These are phyloP conservation scores for Sebastes matsubarae DNA, from an alignment of 2,797 vertebrate species.

Conservation along the genomic window DNA sequence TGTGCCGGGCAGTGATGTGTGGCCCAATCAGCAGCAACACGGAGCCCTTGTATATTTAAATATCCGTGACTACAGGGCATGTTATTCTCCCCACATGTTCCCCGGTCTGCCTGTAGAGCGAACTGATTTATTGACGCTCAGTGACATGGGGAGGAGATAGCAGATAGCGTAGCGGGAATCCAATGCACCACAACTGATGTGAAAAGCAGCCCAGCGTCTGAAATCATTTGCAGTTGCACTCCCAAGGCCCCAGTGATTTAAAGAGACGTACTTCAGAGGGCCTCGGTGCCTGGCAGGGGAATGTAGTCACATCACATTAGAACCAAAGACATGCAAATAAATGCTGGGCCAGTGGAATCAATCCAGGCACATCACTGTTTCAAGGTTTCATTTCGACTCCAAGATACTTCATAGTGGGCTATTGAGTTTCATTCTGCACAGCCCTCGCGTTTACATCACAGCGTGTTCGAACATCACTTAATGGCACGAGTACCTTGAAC, in stretches of 20 bases:
- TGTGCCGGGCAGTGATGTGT: slow-evolving; percentile 48
- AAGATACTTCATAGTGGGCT: slow-evolving; percentile 45
- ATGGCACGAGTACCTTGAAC: slow-evolving; percentile 49
- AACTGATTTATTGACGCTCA: slow-evolving; percentile 81
- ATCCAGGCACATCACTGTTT: slow-evolving; percentile 66
- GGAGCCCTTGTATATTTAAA: slow-evolving; percentile 73
- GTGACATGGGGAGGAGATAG: slow-evolving; percentile 73
- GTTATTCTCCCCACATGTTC: slow-evolving; percentile 80
- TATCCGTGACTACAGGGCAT: slow-evolving; percentile 72
- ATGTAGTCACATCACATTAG: slow-evolving; percentile 74
- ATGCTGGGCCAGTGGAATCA: slow-evolving; percentile 59
- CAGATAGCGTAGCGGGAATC: slow-evolving; percentile 71
- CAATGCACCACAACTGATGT: slow-evolving; percentile 74
- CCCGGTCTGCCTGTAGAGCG: slow-evolving; percentile 58
- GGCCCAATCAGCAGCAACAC: slow-evolving; percentile 68
- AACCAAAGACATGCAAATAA: slow-evolving; percentile 72
- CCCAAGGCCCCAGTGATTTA: slow-evolving; percentile 75
- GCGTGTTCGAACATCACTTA: slow-evolving; percentile 52
- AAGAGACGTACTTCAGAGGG: slow-evolving; percentile 77
- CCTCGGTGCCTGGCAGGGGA: slow-evolving; percentile 57
- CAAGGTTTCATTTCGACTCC: slow-evolving; percentile 49
- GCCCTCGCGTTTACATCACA: slow-evolving; percentile 34
- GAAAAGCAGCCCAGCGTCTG: slow-evolving; percentile 79
- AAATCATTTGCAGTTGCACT: slow-evolving; percentile 73
- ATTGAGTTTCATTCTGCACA: slow-evolving; percentile 48